Evolutionary conservation across 1,140 invertebrate genomes (phyloP), one percentile per base, ranked within the genome.

Genomic region (Gonioctena quinquepunctata): DNA sequence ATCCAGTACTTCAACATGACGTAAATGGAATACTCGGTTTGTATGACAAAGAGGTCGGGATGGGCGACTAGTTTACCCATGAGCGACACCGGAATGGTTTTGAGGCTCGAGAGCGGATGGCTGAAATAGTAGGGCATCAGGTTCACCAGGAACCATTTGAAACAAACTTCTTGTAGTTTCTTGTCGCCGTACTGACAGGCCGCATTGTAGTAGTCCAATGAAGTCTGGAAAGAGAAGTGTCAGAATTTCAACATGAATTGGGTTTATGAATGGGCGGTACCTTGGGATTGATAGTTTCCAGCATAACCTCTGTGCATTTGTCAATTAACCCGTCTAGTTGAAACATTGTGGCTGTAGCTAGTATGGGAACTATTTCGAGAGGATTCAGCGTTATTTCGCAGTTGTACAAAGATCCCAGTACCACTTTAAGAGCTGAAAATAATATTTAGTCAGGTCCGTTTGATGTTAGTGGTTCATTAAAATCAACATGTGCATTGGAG

Each of bases 21-120:
- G 75, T 94, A 94, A 27, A 94, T 82, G 42, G 92, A 92, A 80
- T 92, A 93, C 83, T 95, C 93, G 2, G 93, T 93, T 81, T 94
- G 92, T 83, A 93, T 89, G 0, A 92, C 91, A 76, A 90, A 90
- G 33, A 95, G 83, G 69, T 91, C 86, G 3, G 88, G 87, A 82
- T 89, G 89, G 2, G 83, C 80, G 3, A 94, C 85, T 49, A 94
- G 79, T 23, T 88, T 85, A 3, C 82, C 83, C 90, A 94, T 91
- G 64, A 94, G 77, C 3, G 91, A 87, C 16, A 87, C 79, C 3
- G 82, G 80, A 63, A 83, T 80, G 3, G 75, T 80, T 33, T 73
- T 73, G 48, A 83, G 62, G 52, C 89, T 84, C 13, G 83, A 82
- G 1, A 87, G 80, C 27, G 76, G 71, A 78, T 88, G 84, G 68